Percentiles rank a stretch among this genome's conserved stretches.
Conservation (phyloP, 2,888 invertebrate genomes). For the Sussaba pulchella region DNA sequence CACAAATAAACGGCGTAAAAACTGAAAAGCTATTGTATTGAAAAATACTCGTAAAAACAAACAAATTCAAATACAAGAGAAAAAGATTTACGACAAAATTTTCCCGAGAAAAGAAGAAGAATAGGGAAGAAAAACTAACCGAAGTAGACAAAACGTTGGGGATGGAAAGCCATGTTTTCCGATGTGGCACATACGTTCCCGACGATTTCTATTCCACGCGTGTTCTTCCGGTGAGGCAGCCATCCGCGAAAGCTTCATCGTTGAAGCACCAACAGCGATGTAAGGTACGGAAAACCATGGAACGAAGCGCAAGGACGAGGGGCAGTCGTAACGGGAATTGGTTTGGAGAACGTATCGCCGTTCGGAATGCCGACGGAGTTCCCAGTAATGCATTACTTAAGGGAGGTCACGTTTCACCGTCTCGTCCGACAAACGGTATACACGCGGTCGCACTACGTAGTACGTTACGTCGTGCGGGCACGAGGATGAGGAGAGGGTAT, state of each 20-base stretch:
- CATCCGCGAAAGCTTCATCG: slow-evolving; percentile 46
- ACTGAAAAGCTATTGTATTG: background rate
- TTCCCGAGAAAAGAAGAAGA: background rate
- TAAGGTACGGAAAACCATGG: too few species aligned
- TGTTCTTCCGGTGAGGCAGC: slow-evolving; percentile 21
- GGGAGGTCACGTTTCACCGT: slow-evolving; percentile 69
- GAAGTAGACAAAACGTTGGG: slow-evolving; percentile 23
- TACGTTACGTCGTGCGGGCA: slow-evolving; percentile 23
- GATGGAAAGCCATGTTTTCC: background rate
- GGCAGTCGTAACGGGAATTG: slow-evolving; percentile 27
- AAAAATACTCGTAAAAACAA: background rate
- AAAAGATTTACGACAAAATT: too few species aligned
- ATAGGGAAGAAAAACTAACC: background rate
- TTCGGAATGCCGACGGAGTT: slow-evolving; percentile 59
- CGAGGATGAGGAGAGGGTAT: slow-evolving; percentile 22
- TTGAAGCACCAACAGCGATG: slow-evolving; percentile 13
- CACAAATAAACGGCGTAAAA: background rate
- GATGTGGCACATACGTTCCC: slow-evolving; percentile 9
- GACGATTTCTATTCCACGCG: slow-evolving; percentile 38
- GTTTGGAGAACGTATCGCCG: slow-evolving; percentile 47
- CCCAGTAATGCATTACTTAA: slow-evolving; percentile 71
- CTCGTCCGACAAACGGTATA: slow-evolving; percentile 52
- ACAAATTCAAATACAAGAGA: background rate
- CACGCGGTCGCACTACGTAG: slow-evolving; percentile 29
- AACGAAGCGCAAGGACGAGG: slow-evolving; percentile 21